Evolutionary conservation across 2,113 vertebrate species (phyloP).

Genomic region (Cochlearius cochlearius): DNA sequence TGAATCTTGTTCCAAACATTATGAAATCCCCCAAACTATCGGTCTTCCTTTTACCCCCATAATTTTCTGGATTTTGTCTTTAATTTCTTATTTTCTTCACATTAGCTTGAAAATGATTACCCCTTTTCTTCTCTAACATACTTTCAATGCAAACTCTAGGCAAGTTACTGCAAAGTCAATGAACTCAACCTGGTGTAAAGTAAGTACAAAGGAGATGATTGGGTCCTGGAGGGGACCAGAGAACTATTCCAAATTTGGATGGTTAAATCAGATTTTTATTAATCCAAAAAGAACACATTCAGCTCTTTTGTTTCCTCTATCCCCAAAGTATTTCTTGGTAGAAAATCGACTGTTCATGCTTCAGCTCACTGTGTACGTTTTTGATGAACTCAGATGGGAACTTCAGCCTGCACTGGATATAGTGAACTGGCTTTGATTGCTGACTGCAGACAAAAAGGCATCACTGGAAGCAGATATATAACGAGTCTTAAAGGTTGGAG

Average conservation of each 20-base stretch:
- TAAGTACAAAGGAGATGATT: neutral
- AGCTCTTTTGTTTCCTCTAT: neutral
- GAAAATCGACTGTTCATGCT: neutral
- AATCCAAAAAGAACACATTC: neutral
- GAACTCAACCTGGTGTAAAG: neutral
- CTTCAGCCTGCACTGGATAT: neutral
- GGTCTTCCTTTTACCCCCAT: neutral
- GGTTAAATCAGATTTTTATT: neutral
- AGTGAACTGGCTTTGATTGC: neutral
- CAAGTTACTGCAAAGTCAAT: neutral
- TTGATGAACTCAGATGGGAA: neutral
- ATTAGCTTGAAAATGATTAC: neutral
- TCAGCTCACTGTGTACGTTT: neutral
- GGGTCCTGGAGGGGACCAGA: neutral
- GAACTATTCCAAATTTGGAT: neutral
- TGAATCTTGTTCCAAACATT: neutral
- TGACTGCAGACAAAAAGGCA: neutral
- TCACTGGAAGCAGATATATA: neutral
- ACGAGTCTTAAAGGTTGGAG: neutral
- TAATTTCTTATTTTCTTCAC: neutral
- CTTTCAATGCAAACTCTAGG: neutral
- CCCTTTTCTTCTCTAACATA: neutral
- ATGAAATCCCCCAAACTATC: neutral
- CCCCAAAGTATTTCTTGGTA: neutral
- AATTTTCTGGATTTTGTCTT: slow-evolving; percentile 2